These are phyloP conservation scores for Synergus umbraculus DNA, from an alignment of 2,888 invertebrate species.

Conservation along the genomic window DNA sequence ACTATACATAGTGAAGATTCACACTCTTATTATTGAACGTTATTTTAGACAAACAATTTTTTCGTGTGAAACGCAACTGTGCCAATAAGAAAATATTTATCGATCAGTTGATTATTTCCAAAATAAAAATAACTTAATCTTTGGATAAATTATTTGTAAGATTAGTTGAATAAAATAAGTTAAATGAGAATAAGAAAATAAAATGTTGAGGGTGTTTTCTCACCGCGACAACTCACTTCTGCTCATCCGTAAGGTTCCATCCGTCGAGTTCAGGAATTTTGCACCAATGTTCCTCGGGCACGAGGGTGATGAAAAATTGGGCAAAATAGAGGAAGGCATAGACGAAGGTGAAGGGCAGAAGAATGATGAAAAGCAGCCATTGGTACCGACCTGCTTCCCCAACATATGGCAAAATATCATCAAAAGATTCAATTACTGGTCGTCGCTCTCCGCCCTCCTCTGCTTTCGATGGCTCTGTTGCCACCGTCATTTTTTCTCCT, in stretches of 20 bases:
- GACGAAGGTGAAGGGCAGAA: constrained; percentile 74
- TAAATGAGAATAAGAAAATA: not conserved
- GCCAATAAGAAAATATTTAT: not conserved
- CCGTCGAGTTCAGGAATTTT: constrained; percentile 67
- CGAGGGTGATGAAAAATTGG: constrained; percentile 74
- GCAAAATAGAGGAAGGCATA: constrained; percentile 75
- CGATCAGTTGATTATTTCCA: not conserved
- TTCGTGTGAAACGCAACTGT: too few relatives aligned
- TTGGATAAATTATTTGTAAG: too few relatives aligned
- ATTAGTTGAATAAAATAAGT: too few relatives aligned
- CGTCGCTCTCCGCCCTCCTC: constrained; percentile 67
- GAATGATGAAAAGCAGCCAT: constrained; percentile 71
- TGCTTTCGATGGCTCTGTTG: constrained; percentile 65
- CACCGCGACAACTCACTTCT: constrained; percentile 66
- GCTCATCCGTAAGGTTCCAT: constrained; percentile 68
- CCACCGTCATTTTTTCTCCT: constrained; percentile 68
- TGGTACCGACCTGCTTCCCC: constrained; percentile 75
- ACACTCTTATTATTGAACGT: too few relatives aligned
- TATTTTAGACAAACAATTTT: too few relatives aligned
- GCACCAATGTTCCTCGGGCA: constrained; percentile 75
- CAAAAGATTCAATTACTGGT: constrained; percentile 71
- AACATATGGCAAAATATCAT: constrained; percentile 73
- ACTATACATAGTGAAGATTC: too few relatives aligned
- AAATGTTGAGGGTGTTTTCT: constrained; percentile 38
- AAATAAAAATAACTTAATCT: not conserved